These are phyloP conservation scores for Oryzaephilus surinamensis DNA, from an alignment of 1,140 invertebrate species.

Conservation along the genomic window DNA sequence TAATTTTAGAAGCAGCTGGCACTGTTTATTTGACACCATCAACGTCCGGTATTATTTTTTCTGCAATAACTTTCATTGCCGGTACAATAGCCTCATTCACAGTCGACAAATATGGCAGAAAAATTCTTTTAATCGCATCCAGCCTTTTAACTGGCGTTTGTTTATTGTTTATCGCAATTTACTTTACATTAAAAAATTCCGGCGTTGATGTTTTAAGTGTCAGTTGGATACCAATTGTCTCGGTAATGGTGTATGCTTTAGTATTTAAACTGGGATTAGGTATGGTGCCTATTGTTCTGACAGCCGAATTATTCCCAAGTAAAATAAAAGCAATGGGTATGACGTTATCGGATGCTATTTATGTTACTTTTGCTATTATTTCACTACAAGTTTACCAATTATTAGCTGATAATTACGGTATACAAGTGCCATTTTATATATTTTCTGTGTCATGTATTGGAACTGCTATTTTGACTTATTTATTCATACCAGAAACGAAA, in stretches of 20 bases:
- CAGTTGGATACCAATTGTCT: no score
- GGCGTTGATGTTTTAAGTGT: no score
- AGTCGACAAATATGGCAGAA: slow-evolving; percentile 29
- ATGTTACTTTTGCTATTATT: slow-evolving; percentile 43
- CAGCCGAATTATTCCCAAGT: no score
- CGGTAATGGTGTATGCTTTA: slow-evolving; percentile 26
- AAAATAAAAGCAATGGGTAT: slow-evolving; percentile 33
- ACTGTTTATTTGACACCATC: slow-evolving; percentile 21
- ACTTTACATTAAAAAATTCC: slow-evolving; percentile 28
- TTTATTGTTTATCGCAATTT: slow-evolving; percentile 24
- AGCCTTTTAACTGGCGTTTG: slow-evolving; percentile 24
- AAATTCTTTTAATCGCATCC: slow-evolving; percentile 25
- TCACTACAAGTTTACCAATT: slow-evolving; percentile 54
- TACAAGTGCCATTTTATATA: no score
- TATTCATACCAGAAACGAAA: no score
- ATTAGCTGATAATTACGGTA: no score
- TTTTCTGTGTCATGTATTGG: no score
- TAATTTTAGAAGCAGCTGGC: slow-evolving; percentile 37
- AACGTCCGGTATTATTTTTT: slow-evolving; percentile 29
- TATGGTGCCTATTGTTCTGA: slow-evolving; percentile 61
- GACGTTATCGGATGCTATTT: slow-evolving; percentile 29
- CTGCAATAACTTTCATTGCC: slow-evolving; percentile 26
- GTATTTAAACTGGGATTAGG: slow-evolving; percentile 32
- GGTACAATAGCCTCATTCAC: slow-evolving; percentile 20
- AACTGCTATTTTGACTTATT: no score